Base-by-base conservation (phyloP, 2,113 vertebrate species). In the Daubentonia madagascariensis region DNA sequence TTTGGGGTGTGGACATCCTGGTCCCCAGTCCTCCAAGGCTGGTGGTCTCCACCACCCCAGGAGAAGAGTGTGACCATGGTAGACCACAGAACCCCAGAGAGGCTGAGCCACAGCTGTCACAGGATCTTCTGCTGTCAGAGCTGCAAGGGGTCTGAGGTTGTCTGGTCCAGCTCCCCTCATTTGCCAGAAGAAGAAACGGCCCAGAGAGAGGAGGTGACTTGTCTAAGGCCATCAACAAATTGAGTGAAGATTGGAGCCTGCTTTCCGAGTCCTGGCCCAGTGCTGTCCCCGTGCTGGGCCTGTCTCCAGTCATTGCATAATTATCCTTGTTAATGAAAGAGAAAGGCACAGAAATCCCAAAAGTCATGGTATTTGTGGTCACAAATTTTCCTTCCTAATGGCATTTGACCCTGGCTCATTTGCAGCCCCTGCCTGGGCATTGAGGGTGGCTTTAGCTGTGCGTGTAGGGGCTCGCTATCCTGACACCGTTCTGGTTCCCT, bases 311-410 rank as follows among this genome's bases (percentile, higher is more conserved):
- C 37, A 28, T 30, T 67, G 83, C 12, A 5, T 76, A 43, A 52
- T 86, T 94, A 28, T 80, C 84, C 75, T 54, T 80, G n/a, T 81
- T 76, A 92, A 78, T 93, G 59, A 63, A 54, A 72, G 92, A 65
- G 45, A 57, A 89, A 70, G n/a, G 84, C 70, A 25, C 12, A 14
- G 52, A 67, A 61, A 57, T 85, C 89, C 67, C 78, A 11, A 16
- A 52, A 84, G 52, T 85, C 72, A 18, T 6, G 45, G 52, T 81
- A 40, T 50, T 22, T 28, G 6, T 90, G 54, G 48, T 50, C 65
- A 40, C 17, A 57, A 23, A 8, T 63, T 88, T 94, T 85, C 50
- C 43, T 93, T 89, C 63, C 43, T 85, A 3, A 59, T 52, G 91
- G 68, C 61, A 13, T 81, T 72, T 81, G 59, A 50, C 43, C 68